These are phyloP conservation scores for Glomeris maerens DNA, from an alignment of 1,140 invertebrate genomes.

Conservation along the genomic window DNA sequence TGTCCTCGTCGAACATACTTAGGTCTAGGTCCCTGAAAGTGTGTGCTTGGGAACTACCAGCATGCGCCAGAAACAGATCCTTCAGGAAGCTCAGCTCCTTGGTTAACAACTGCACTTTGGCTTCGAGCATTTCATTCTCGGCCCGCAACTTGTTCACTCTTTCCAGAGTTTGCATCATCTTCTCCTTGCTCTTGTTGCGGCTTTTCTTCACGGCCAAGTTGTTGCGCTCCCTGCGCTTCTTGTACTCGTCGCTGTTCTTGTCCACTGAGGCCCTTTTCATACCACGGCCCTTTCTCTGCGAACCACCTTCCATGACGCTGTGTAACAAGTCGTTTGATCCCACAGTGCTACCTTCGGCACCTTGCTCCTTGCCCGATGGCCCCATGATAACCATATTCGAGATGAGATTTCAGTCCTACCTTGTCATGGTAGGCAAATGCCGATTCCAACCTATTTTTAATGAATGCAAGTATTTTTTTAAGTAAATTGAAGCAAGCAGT, in stretches of 20 bases:
- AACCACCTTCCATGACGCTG: too few species aligned
- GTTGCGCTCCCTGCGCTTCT: conserved; percentile 61
- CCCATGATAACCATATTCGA: too few species aligned
- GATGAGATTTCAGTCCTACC: too few species aligned
- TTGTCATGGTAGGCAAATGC: too few species aligned
- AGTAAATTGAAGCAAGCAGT: too few species aligned
- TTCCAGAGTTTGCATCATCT: conserved; percentile 59
- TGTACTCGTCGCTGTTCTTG: conserved; percentile 62
- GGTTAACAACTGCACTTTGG: conserved; percentile 67
- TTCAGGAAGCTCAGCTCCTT: conserved; percentile 75
- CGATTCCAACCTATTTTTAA: too few species aligned
- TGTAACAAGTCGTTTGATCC: too few species aligned
- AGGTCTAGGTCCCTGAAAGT: conserved; percentile 4
- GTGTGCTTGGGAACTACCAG: conserved; percentile 36
- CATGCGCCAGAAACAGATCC: conserved; percentile 67
- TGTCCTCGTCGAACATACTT: background rate
- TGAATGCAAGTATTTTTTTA: too few species aligned
- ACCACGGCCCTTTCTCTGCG: too few species aligned
- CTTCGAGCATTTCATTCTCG: conserved; percentile 70
- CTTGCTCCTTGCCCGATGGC: too few species aligned
- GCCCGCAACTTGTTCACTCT: conserved; percentile 58
- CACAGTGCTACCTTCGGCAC: too few species aligned
- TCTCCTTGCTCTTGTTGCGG: conserved; percentile 65
- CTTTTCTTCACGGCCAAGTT: conserved; percentile 81
- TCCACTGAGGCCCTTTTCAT: conserved; percentile 29